A percentile compares a stretch with the other conserved stretches of the same genome.
phyloP scores from a whole-genome alignment of 2,797 vertebrate species.

The Jordanella pulchra region DNA sequence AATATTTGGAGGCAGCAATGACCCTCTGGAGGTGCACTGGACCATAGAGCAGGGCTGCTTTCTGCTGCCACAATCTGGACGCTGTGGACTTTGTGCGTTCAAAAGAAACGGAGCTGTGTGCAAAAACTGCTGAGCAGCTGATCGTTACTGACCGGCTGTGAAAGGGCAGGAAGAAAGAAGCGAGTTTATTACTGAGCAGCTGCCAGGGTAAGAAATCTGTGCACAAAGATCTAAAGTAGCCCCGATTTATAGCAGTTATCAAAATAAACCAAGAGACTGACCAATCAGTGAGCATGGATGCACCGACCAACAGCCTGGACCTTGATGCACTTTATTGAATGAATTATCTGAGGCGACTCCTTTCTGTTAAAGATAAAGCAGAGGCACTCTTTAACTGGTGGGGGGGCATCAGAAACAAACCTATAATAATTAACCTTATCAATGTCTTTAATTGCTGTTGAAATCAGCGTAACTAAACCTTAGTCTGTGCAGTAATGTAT shows the following conservation, averaged over 20 bases:
- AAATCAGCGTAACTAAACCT: too few relatives aligned
- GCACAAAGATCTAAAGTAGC: neutral
- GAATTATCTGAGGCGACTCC: too few relatives aligned
- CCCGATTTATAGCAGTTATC: neutral
- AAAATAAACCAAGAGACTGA: neutral
- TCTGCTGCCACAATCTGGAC: constrained; percentile 29
- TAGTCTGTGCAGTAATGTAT: too few relatives aligned
- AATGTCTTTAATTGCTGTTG: too few relatives aligned
- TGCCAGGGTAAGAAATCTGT: constrained; percentile 33
- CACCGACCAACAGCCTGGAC: neutral
- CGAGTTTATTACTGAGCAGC: neutral
- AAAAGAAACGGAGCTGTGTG: constrained; percentile 4
- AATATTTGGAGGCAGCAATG: constrained; percentile 21
- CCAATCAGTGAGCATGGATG: too few relatives aligned
- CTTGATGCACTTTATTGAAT: neutral
- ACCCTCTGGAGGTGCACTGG: constrained; percentile 38
- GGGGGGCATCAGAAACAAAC: too few relatives aligned
- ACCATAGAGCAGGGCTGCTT: constrained; percentile 36
- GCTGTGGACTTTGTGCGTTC: constrained; percentile 9
- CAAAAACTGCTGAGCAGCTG: constrained; percentile 13
- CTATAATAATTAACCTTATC: too few relatives aligned
- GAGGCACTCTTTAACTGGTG: too few relatives aligned
- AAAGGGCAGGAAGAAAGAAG: constrained; percentile 11
- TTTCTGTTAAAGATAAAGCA: too few relatives aligned
- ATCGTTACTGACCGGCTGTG: constrained; percentile 3